A percentile compares a stretch with the other conserved stretches of the same genome.
Evolutionary conservation across 1,140 invertebrate genomes (phyloP).

Genomic region (Drosophila orena): DNA sequence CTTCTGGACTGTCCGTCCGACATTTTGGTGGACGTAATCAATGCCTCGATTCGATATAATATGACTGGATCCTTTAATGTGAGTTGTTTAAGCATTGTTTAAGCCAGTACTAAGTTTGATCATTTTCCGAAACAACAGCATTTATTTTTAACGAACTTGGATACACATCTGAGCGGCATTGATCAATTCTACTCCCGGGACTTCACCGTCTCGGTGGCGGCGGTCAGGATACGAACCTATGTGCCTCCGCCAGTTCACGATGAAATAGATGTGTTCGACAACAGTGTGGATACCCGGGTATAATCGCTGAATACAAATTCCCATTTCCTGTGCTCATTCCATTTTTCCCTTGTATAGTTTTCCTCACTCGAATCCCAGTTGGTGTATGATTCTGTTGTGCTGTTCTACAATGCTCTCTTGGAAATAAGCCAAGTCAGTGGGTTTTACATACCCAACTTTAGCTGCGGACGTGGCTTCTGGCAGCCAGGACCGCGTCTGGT

Average conservation of each 20-base stretch:
- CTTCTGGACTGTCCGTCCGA: constrained; percentile 89
- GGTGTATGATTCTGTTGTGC: constrained; percentile 89
- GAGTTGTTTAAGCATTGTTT: constrained; percentile 8
- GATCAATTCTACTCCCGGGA: constrained; percentile 64
- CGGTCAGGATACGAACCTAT: constrained; percentile 62
- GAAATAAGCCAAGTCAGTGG: constrained; percentile 38
- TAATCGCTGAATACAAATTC: not conserved
- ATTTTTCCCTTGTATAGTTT: constrained; percentile 30
- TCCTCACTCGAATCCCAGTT: constrained; percentile 76
- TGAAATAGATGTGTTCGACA: constrained; percentile 69
- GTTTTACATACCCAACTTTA: constrained; percentile 58
- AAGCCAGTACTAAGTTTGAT: not conserved
- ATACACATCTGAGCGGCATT: constrained; percentile 61
- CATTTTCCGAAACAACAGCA: not conserved
- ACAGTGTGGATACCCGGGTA: constrained; percentile 46
- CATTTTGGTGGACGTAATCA: constrained; percentile 86
- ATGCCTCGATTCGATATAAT: constrained; percentile 67
- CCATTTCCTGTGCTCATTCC: not conserved
- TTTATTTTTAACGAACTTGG: constrained; percentile 73
- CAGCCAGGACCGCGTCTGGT: constrained; percentile 63
- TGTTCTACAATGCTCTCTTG: constrained; percentile 88
- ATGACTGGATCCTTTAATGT: constrained; percentile 82
- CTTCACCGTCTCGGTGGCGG: constrained; percentile 58
- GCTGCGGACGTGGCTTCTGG: constrained; percentile 73
- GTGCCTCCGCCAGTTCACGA: constrained; percentile 66